phyloP scores from a whole-genome alignment of 1,140 invertebrate genomes.

The Zaprionus kolodkinae region DNA sequence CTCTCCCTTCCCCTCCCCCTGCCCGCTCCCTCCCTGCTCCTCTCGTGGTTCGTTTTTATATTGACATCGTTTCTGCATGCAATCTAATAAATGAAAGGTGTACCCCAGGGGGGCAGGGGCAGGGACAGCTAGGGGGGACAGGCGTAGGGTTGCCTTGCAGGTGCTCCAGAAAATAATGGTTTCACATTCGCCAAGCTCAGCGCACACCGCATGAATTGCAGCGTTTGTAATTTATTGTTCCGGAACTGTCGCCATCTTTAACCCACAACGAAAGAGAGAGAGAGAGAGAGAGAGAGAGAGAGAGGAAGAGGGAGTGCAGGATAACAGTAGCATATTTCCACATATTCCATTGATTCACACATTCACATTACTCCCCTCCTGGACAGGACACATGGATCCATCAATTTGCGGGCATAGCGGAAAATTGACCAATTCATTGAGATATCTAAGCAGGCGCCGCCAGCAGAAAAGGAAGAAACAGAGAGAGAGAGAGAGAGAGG shows the following conservation, averaged over 20 bases:
- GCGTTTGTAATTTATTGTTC: constrained; percentile 36
- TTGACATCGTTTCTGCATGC: constrained; percentile 65
- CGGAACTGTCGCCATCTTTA: constrained; percentile 22
- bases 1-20: too few species aligned
- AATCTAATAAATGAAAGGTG: constrained; percentile 65
- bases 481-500: too few species aligned
- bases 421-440: constrained; percentile 3
- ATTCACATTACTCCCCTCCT: neutral
- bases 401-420: neutral
- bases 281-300: too few species aligned
- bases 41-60: constrained; percentile 25
- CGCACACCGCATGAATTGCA: constrained; percentile 22
- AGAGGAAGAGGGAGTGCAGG: neutral
- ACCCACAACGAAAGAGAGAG: neutral
- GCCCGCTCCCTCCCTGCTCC: neutral
- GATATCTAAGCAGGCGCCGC: neutral
- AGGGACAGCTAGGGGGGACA: neutral
- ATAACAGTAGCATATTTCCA: neutral
- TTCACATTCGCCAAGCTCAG: constrained; percentile 32
- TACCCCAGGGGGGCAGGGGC: neutral
- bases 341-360: neutral
- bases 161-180: constrained; percentile 34
- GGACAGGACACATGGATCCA: neutral
- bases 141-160: constrained; percentile 11
- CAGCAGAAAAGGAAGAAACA: neutral